Evolutionary conservation across 2,888 invertebrate genomes (phyloP), one percentile per base, ranked within the genome.

Genomic region (Molanna angustata): DNA sequence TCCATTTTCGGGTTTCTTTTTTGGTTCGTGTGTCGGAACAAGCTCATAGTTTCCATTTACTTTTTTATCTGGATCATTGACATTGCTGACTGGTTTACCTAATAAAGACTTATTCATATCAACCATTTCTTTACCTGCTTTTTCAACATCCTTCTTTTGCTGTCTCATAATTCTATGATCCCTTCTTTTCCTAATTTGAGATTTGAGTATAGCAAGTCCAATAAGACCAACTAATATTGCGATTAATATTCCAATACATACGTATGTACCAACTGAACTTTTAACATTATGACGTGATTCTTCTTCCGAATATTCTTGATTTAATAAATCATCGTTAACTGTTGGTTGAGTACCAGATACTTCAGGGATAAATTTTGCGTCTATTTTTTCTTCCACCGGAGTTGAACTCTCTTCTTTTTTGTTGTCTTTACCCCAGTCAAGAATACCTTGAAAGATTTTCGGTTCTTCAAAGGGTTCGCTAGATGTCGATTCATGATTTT

Each of bases 21-120:
- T 70, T 52, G 67, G 64, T 66, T 81, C 73, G 65, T 81, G 74
- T 61, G 80, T 83, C 45, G 90, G 85, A 4, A 90, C 75, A 7
- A 87, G 80, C 54, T 81, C 78, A 62, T 82, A 82, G 69, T 88
- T 88, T 21, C 82, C 80, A 59, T 80, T 80, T 1, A 81, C 76
- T 67, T 82, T 83, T 61, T 78, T 80, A 44, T 62, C 62, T 17
- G 63, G 64, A 59, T 76, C 76, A 21, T 71, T 67, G 19, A 72
- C 66, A 49, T 65, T 60, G 52, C 71, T 71, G 51, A 68, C 57
- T n/a, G 67, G 64, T 66, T 83, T 83, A 21, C 83, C 85, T 46
- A 85, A 65, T 46, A 85, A 68, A 19, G 84, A 80, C 64, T 84
- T 85, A 62, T 84, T 84, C 83, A 86, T 84, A 61, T 84, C 84